Percentiles rank a stretch among this genome's conserved stretches.
Conservation (phyloP, 1,140 invertebrate species). For the Achroia grisella region DNA sequence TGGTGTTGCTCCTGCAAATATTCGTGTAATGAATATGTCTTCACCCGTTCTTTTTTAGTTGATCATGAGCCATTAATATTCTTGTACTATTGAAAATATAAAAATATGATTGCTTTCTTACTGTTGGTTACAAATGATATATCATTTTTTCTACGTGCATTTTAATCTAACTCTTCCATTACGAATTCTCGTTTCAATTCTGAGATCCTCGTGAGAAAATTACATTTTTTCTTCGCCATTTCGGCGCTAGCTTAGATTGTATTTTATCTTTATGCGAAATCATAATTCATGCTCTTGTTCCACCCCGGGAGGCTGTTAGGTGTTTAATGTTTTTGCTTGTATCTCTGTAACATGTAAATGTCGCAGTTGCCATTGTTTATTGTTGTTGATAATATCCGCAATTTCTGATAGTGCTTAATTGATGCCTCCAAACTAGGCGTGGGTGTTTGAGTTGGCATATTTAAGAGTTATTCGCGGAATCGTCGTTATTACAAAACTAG, state of each 20-base stretch:
- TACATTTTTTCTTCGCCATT: conserved; percentile 62
- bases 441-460: conserved; percentile 3
- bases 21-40: neutral
- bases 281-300: conserved; percentile 66
- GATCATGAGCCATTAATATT: too few species aligned
- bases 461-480: too few species aligned
- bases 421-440: conserved; percentile 13
- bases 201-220: conserved; percentile 47
- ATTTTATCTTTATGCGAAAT: conserved; percentile 69
- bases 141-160: conserved; percentile 25
- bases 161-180: neutral
- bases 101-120: conserved; percentile 1
- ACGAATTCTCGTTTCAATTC: conserved; percentile 18
- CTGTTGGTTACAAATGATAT: conserved; percentile 1
- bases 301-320: conserved; percentile 40
- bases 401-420: conserved; percentile 29
- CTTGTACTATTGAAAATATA: too few species aligned
- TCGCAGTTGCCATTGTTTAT: conserved; percentile 37
- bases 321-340: conserved; percentile 51
- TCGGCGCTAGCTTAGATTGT: conserved; percentile 57
- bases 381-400: conserved; percentile 28
- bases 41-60: too few species aligned
- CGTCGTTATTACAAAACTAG: too few species aligned
- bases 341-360: conserved; percentile 43
- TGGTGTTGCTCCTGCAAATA: conserved; percentile 2